Percentiles rank a stretch among this genome's conserved stretches.
Conservation (phyloP, 2,888 invertebrate species). For the Toxonevra muliebris region DNA sequence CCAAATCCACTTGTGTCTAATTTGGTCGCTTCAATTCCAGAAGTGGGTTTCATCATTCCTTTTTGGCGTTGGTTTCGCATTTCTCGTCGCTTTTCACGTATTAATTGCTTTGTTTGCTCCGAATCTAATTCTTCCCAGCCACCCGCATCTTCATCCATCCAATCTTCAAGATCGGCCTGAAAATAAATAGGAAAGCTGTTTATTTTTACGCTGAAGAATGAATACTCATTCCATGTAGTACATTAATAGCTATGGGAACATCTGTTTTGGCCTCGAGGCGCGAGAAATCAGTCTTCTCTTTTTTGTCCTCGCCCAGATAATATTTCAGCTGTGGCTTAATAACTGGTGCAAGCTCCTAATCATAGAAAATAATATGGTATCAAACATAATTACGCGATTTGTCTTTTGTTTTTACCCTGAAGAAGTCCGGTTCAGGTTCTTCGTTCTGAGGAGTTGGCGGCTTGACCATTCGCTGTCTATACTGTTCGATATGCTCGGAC, state of each 20-base stretch:
- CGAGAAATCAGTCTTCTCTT: constrained; percentile 59
- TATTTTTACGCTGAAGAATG: background rate
- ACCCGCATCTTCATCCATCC: constrained; percentile 67
- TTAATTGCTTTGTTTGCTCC: constrained; percentile 61
- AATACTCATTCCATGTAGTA: constrained; percentile 33
- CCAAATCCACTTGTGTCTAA: background rate
- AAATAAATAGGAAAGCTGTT: background rate
- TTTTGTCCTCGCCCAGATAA: constrained; percentile 63
- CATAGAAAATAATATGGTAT: background rate
- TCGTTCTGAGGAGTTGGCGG: constrained; percentile 62
- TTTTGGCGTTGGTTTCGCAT: constrained; percentile 59
- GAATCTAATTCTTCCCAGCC: constrained; percentile 68
- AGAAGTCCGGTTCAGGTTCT: constrained; percentile 68
- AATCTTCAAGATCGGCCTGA: constrained; percentile 68
- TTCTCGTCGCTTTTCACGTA: constrained; percentile 64
- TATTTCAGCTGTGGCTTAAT: constrained; percentile 71
- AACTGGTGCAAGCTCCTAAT: constrained; percentile 71
- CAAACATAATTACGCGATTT: background rate
- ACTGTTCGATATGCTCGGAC: constrained; percentile 73
- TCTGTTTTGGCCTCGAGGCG: constrained; percentile 66
- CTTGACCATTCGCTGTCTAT: constrained; percentile 67
- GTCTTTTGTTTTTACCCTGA: constrained; percentile 64
- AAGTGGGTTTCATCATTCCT: constrained; percentile 29
- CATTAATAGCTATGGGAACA: constrained; percentile 65
- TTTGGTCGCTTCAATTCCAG: constrained; percentile 27